phyloP scores from a whole-genome alignment of 2,797 vertebrate species.

The Chelonia mydas region DNA sequence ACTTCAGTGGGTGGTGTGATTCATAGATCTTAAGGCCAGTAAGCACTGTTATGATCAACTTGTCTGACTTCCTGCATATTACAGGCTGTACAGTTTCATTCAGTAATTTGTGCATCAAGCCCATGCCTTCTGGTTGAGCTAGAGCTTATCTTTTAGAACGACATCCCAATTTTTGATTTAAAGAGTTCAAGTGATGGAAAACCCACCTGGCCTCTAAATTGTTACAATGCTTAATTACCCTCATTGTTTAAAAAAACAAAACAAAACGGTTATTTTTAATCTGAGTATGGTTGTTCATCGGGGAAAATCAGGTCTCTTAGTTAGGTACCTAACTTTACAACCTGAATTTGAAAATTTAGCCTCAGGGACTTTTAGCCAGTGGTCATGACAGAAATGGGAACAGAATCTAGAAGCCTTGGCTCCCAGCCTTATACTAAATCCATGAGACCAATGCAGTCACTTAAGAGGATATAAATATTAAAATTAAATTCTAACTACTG shows the following conservation, averaged over 20 bases:
- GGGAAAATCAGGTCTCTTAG: background rate
- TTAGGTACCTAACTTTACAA: background rate
- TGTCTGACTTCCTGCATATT: background rate
- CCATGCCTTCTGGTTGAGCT: background rate
- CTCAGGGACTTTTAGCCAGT: background rate
- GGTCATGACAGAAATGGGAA: constrained; percentile 12
- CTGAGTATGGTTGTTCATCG: background rate
- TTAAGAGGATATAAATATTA: constrained; percentile 23
- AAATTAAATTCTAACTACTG: constrained; percentile 41
- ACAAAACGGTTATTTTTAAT: background rate
- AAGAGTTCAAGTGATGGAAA: background rate
- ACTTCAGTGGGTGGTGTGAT: background rate
- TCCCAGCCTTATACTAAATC: constrained; percentile 3
- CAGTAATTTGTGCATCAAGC: background rate
- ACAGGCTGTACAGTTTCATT: background rate
- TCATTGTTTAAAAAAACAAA: background rate
- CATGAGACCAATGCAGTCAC: background rate
- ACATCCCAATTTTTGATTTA: background rate
- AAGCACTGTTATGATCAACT: background rate
- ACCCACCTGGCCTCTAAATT: background rate
- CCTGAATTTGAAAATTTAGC: background rate
- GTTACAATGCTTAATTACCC: background rate
- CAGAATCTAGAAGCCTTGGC: background rate
- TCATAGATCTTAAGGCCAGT: background rate
- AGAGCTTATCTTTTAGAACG: background rate